Evolutionary conservation across 2,888 invertebrate genomes (phyloP), one percentile per base, ranked within the genome.

Genomic region (Zaprionus bogoriensis): DNA sequence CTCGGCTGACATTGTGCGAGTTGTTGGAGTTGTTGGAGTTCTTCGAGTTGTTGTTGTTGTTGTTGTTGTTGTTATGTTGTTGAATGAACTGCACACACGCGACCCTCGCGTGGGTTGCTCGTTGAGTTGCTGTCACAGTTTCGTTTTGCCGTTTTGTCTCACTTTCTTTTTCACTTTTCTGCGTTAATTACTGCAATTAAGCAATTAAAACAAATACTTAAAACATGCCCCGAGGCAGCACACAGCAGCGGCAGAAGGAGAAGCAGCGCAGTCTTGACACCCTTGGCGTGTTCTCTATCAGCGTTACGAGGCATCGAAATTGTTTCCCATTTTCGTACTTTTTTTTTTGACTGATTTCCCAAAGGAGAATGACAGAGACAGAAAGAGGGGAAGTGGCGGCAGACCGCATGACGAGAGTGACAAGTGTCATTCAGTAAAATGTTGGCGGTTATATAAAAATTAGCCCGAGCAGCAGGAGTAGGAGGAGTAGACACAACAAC

Each of bases 341-440:
- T 30, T 44, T 25, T 4, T 9, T 38, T 32, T 57, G 23, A 50
- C 48, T 23, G 20, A 25, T 53, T 36, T 32, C 30, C 22, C 19
- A 45, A 25, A 54, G 20, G 14, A 7, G 5, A 12, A 7, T 3
- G 28, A 4, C 23, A 14, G 20, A 64, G 20, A 32, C 1, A 38
- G 32, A 23, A 42, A 20, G 10, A 28, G 30, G 30, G 25, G 12
- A 3, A 38, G 30, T 30, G 27, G 9, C 3, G 10, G 12, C 10
- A 46, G 38, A 27, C 3, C 1, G 5, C 10, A 27, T 14, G 4
- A 19, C 14, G 9, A 25, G 17, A 10, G 5, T 45, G 12, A 9
- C 50, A 81, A 87, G 80, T 79, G 80, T 73, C 84, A 83, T 88
- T 74, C 63, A 65, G 67, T 66, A 77, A 84, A 88, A 88, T 84